Evolutionary conservation across 2,888 invertebrate genomes (phyloP), one percentile per base, ranked within the genome.

Genomic region (Watsonalla cultraria): DNA sequence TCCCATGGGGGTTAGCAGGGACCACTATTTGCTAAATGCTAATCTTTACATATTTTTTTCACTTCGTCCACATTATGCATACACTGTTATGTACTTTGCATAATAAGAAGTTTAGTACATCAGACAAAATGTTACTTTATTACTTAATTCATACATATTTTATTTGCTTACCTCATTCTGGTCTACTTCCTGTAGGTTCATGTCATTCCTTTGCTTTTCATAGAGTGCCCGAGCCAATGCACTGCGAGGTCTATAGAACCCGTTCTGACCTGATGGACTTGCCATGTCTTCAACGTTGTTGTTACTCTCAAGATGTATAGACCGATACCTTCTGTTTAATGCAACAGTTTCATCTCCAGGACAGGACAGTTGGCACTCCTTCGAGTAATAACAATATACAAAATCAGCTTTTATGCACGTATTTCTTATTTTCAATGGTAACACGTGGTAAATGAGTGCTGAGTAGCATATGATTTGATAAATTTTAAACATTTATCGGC

Each of bases 141-240:
- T 8, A 2, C 37, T 8, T 37, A 37, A 37, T 37, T 34, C 7
- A 14, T 14, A 13, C 14, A 8, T 13, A 14, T 11, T 8, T 37
- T 7, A 7, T 33, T 8, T 14, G 37, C 93, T 92, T 82, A 95
- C 95, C 93, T 93, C 92, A 54, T 86, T 91, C 73, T 94, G 94
- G 78, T 96, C 95, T 77, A 94, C 91, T 51, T 92, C 90, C 66
- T 92, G 91, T 24, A 95, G 88, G 64, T 92, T 92, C 73, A 93
- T 92, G 80, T 96, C 95, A 70, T 93, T 93, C 62, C 92, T 85
- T 69, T 94, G 94, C 79, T 95, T 95, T 68, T 95, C 93, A 86
- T 94, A 95, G 51, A 95, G 82, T 49, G 94, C 92, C 70, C 95
- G 89, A 52, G 95, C 95, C 60, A 96, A 85, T 52, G 94, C 93